phyloP scores from a whole-genome alignment of 1,140 invertebrate species.

The Drosophila cardini region DNA sequence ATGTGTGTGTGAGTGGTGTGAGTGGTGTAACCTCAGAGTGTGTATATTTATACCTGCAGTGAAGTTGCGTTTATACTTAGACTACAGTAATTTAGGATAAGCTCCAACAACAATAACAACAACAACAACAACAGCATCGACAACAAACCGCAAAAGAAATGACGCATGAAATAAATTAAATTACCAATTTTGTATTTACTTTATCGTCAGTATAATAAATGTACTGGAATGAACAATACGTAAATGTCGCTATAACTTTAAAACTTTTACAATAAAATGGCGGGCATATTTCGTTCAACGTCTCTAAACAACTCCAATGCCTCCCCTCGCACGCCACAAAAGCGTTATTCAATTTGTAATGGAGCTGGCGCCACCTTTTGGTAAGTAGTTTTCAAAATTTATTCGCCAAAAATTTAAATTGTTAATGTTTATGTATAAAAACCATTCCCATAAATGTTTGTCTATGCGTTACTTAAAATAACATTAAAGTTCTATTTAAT shows the following conservation, averaged over 20 bases:
- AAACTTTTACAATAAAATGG: conserved; percentile 41
- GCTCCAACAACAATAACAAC: conserved; percentile 4
- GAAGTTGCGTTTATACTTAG: conserved; percentile 51
- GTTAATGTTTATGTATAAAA: neutral
- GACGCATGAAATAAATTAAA: conserved; percentile 41
- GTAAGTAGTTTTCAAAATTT: conserved; percentile 43
- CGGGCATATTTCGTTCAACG: conserved; percentile 66
- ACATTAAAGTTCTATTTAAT: conserved; percentile 33
- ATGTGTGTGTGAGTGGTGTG: neutral
- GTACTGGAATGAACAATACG: conserved; percentile 34
- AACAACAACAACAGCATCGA: conserved; percentile 24
- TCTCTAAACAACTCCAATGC: conserved; percentile 62
- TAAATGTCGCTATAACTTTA: conserved; percentile 33
- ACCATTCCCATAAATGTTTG: conserved; percentile 12
- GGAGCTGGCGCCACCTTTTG: conserved; percentile 39
- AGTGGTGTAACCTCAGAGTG: conserved; percentile 30
- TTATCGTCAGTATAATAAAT: conserved; percentile 33
- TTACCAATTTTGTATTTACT: conserved; percentile 21
- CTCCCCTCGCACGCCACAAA: conserved; percentile 41
- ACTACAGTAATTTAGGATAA: conserved; percentile 51
- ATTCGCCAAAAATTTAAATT: too few relatives aligned
- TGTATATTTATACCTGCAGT: conserved; percentile 35
- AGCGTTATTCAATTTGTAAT: conserved; percentile 56
- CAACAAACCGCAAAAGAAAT: conserved; percentile 15
- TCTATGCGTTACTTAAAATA: conserved; percentile 11